Evolutionary conservation across 2,113 vertebrate species (phyloP).

Genomic region (Chloroceryle aenea): DNA sequence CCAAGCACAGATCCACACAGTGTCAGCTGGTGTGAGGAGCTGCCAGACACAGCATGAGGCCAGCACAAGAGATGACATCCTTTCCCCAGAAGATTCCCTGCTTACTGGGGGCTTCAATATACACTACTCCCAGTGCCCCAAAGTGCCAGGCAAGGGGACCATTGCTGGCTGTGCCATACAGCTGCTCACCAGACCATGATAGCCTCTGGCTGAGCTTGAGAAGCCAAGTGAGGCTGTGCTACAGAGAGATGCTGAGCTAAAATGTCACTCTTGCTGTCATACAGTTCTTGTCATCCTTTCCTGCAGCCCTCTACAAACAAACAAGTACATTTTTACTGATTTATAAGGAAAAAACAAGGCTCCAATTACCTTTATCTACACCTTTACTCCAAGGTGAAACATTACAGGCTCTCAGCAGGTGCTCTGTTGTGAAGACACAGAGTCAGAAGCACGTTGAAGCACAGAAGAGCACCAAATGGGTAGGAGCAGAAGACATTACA

Average conservation of each 20-base stretch:
- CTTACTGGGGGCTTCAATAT: neutral
- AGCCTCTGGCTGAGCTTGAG: neutral
- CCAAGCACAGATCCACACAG: neutral
- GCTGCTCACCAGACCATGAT: accelerated
- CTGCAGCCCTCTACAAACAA: neutral
- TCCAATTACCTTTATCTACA: neutral
- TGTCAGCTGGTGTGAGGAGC: neutral
- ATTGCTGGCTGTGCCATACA: neutral
- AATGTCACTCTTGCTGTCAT: neutral
- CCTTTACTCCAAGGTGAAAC: neutral
- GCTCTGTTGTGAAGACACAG: neutral
- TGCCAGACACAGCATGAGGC: neutral
- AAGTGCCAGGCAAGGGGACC: neutral
- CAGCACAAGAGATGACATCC: neutral
- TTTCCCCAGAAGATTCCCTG: neutral
- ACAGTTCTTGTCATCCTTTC: neutral
- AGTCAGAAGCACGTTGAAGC: neutral
- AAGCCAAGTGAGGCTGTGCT: neutral
- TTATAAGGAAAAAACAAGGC: neutral
- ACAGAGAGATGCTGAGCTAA: neutral
- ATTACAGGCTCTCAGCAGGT: neutral
- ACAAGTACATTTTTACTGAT: neutral
- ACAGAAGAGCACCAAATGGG: accelerated
- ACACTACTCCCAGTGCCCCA: accelerated
- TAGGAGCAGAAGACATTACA: accelerated